Evolutionary conservation across 2,797 vertebrate species (phyloP).

Genomic region (Enteromius trimaculatus): DNA sequence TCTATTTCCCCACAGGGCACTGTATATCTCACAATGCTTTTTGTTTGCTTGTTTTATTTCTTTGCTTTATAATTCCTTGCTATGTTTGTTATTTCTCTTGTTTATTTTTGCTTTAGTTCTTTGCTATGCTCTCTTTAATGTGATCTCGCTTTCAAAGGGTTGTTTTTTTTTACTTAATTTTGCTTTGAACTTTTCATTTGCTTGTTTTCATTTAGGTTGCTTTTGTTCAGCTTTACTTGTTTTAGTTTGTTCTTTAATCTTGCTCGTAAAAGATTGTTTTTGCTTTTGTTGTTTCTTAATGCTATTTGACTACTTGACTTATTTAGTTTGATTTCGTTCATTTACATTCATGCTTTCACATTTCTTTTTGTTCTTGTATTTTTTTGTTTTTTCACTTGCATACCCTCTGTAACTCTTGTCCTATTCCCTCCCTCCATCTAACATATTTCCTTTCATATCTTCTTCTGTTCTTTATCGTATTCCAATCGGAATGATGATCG

Average conservation of each 20-base stretch:
- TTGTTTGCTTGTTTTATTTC: neutral
- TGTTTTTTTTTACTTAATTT: neutral
- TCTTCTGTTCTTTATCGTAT: neutral
- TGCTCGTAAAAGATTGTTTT: neutral
- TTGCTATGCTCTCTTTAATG: neutral
- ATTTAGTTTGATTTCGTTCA: neutral
- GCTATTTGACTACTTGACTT: neutral
- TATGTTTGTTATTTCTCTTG: neutral
- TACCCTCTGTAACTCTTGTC: neutral
- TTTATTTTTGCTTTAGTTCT: neutral
- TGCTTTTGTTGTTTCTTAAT: neutral
- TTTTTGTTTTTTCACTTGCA: neutral
- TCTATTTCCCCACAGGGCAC: neutral
- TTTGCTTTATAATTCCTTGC: neutral
- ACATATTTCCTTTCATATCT: neutral
- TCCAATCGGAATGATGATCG: neutral
- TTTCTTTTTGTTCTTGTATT: neutral
- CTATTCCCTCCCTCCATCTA: no score
- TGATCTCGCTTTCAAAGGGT: neutral
- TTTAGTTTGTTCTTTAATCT: neutral
- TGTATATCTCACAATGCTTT: neutral
- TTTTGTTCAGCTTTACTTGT: neutral
- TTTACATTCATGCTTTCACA: neutral
- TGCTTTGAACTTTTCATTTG: neutral
- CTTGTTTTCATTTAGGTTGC: neutral